Conservation (phyloP, 2,113 vertebrate genomes). For the Odocoileus hemionus region DNA sequence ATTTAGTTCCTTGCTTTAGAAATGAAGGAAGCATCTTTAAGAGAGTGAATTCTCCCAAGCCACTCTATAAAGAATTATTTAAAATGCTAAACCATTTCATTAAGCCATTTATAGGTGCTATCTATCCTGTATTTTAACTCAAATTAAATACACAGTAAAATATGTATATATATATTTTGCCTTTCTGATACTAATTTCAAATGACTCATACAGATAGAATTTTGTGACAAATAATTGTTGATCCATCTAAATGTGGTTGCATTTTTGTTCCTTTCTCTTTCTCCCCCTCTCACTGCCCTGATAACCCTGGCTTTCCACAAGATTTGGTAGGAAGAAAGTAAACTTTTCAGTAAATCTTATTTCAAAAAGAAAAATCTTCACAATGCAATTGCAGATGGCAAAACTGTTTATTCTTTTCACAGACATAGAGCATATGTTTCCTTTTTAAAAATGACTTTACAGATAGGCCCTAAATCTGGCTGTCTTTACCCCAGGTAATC, state of each 20-base stretch:
- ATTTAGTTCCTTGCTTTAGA: slow-evolving; percentile 19
- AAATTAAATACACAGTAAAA: neutral
- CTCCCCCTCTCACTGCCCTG: neutral
- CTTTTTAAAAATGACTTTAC: neutral
- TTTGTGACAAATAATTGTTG: neutral
- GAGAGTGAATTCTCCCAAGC: slow-evolving; percentile 18
- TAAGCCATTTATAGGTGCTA: neutral
- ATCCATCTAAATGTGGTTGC: neutral
- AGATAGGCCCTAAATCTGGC: neutral
- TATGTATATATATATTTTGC: neutral
- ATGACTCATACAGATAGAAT: neutral
- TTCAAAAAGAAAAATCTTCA: neutral
- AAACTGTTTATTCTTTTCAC: neutral
- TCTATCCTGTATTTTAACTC: neutral
- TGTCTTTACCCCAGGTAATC: neutral
- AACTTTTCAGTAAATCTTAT: neutral
- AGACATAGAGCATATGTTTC: neutral
- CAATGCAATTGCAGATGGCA: neutral
- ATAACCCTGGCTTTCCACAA: neutral
- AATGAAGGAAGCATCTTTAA: slow-evolving; percentile 33
- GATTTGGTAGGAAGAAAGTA: neutral
- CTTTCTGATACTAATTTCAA: neutral
- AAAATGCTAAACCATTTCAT: slow-evolving; percentile 11
- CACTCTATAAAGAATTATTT: slow-evolving; percentile 13
- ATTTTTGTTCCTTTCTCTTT: neutral